phyloP scores from a whole-genome alignment of 2,113 vertebrate species.

The Sphyrna mokarran region DNA sequence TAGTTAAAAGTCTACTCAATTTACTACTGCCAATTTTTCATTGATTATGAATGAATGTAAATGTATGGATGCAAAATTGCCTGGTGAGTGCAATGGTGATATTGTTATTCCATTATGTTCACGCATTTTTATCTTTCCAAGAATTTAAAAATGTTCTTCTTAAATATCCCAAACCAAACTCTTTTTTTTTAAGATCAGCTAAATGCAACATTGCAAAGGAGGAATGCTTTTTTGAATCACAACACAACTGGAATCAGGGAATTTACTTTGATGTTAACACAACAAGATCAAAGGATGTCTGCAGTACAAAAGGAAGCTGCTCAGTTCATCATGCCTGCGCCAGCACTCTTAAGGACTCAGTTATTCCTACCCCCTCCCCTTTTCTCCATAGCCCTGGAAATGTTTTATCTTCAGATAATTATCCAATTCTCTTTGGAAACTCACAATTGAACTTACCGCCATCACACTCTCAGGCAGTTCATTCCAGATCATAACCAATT shows the following conservation, averaged over 20 bases:
- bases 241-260: not conserved
- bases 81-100: not conserved
- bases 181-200: not conserved
- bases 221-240: not conserved
- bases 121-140: not conserved
- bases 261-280: not conserved
- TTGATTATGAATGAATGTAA: not conserved
- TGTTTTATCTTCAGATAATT: not conserved
- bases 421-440: not conserved
- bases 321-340: no score
- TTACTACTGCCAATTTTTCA: not conserved
- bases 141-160: not conserved
- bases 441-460: no score
- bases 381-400: no score
- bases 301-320: no score
- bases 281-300: not conserved
- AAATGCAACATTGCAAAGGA: not conserved
- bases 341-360: no score
- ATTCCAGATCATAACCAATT: no score
- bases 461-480: not conserved
- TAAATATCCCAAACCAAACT: not conserved
- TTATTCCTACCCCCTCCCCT: no score
- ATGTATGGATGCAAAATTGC: not conserved
- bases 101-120: not conserved
- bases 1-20: not conserved